A percentile compares a stretch with the other conserved stretches of the same genome.
phyloP scores from a whole-genome alignment of 2,113 vertebrate genomes.

The Solea solea region DNA sequence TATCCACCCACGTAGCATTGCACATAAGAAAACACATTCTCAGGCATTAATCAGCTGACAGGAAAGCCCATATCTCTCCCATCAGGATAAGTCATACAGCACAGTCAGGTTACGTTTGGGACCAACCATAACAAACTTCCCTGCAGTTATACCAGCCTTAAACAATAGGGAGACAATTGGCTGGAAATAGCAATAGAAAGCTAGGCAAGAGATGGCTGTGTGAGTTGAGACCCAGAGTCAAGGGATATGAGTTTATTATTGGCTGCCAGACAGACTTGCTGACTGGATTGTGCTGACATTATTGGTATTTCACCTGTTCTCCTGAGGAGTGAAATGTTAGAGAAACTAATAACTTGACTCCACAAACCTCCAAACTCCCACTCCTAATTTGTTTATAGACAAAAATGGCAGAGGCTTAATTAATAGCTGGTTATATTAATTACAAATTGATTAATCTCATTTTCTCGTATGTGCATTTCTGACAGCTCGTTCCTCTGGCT shows the following conservation, averaged over 20 bases:
- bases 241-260: constrained; percentile 79
- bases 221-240: constrained; percentile 72
- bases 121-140: constrained; percentile 48
- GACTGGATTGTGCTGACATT: constrained; percentile 81
- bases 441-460: constrained; percentile 78
- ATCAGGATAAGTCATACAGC: constrained; percentile 50
- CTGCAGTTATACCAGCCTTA: constrained; percentile 58
- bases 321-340: constrained; percentile 66
- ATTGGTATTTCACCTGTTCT: constrained; percentile 79
- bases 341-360: constrained; percentile 81
- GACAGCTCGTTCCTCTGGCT: constrained; percentile 45
- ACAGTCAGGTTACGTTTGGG: constrained; percentile 36
- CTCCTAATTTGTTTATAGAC: constrained; percentile 73
- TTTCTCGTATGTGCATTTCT: constrained; percentile 50
- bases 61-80: constrained; percentile 22
- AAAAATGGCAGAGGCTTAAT: constrained; percentile 76
- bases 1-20: constrained; percentile 39
- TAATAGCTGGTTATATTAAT: constrained; percentile 78
- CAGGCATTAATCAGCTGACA: constrained; percentile 61
- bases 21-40: constrained; percentile 34
- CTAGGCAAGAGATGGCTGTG: constrained; percentile 63
- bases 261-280: constrained; percentile 79
- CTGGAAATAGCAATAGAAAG: constrained; percentile 65
- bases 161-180: constrained; percentile 52
- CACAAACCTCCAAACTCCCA: constrained; percentile 64